These are phyloP conservation scores for Chrysemys picta DNA, from an alignment of 2,113 vertebrate genomes.

Conservation along the genomic window DNA sequence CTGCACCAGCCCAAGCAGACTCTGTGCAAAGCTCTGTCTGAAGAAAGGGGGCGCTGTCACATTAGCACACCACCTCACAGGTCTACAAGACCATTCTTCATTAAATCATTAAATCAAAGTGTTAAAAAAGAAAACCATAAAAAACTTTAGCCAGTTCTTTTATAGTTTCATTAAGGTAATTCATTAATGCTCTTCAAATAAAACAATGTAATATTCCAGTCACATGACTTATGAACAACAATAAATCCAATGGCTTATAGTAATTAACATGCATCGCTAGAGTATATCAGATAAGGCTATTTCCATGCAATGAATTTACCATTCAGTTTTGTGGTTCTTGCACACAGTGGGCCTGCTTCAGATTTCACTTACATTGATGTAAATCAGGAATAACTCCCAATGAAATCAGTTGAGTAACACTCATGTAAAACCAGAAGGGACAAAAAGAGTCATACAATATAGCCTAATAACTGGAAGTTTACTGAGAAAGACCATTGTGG, in stretches of 20 bases:
- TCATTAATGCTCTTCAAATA: background rate
- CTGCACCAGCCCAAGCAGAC: background rate
- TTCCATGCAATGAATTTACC: background rate
- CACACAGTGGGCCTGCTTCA: background rate
- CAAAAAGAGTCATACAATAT: background rate
- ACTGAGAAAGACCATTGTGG: background rate
- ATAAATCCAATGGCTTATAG: background rate
- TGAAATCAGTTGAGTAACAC: background rate
- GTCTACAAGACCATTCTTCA: background rate
- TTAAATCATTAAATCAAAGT: background rate
- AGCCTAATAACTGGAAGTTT: background rate
- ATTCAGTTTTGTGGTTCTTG: background rate
- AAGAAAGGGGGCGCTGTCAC: background rate
- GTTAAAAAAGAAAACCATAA: background rate
- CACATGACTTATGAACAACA: fast-evolving
- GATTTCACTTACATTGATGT: background rate
- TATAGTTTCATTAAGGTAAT: background rate
- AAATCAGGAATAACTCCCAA: background rate
- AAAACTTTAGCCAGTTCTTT: background rate
- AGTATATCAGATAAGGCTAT: fast-evolving
- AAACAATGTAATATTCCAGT: background rate
- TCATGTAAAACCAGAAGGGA: background rate
- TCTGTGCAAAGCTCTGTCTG: background rate
- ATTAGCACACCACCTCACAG: background rate
- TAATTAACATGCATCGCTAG: background rate